These are phyloP conservation scores for Gobio gobio DNA, from an alignment of 2,113 vertebrate species.

Conservation along the genomic window DNA sequence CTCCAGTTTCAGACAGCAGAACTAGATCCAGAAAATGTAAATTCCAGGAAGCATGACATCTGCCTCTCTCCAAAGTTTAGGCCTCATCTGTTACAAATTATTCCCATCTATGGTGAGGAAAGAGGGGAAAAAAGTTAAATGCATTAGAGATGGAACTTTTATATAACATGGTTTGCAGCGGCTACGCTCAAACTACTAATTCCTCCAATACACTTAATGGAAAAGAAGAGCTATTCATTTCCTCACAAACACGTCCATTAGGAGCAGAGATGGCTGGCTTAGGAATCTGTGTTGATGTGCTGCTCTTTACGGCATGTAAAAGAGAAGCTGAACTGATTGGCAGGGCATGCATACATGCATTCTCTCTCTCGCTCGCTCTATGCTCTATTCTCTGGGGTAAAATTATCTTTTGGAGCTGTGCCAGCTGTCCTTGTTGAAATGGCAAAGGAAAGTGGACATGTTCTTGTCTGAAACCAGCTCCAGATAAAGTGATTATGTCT, in stretches of 20 bases:
- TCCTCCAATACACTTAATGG: slow-evolving; percentile 53
- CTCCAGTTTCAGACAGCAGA: slow-evolving; percentile 31
- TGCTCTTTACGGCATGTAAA: slow-evolving; percentile 50
- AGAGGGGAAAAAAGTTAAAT: slow-evolving; percentile 22
- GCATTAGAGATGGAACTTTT: slow-evolving; percentile 54
- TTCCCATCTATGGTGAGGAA: slow-evolving; percentile 45
- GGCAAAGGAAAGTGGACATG: slow-evolving; percentile 51
- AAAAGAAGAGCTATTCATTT: slow-evolving; percentile 58
- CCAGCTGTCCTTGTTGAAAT: slow-evolving; percentile 55
- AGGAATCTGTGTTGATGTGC: slow-evolving; percentile 40
- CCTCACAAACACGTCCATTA: slow-evolving; percentile 55
- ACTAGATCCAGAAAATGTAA: slow-evolving; percentile 36
- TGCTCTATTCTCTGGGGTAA: slow-evolving; percentile 55
- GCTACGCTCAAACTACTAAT: slow-evolving; percentile 46
- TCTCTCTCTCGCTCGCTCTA: background rate
- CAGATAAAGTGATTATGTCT: slow-evolving; percentile 63
- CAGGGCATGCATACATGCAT: slow-evolving; percentile 28
- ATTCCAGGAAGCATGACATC: slow-evolving; percentile 41
- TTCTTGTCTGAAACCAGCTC: slow-evolving; percentile 63
- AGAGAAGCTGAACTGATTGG: slow-evolving; percentile 46
- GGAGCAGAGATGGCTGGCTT: slow-evolving; percentile 44
- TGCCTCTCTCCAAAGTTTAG: slow-evolving; percentile 37
- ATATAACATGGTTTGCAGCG: slow-evolving; percentile 45
- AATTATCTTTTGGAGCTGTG: slow-evolving; percentile 62
- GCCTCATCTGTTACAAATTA: slow-evolving; percentile 52